phyloP scores from a whole-genome alignment of 1,140 invertebrate genomes.

The Papilio polyxenes region DNA sequence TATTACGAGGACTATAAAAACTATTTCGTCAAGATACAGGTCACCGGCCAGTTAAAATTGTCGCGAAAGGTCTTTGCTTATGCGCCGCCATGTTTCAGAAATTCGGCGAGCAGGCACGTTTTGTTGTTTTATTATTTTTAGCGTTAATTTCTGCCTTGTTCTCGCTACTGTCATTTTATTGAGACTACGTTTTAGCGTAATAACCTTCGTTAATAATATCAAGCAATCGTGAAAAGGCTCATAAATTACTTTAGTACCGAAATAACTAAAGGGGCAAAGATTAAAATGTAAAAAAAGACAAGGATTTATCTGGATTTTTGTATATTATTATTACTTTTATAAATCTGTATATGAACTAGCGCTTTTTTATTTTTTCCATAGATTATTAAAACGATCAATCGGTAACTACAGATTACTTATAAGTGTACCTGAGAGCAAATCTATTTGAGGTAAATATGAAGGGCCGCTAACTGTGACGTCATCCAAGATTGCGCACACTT shows the following conservation, averaged over 20 bases:
- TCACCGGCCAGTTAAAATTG: slow-evolving; percentile 7
- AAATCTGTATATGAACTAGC: neutral
- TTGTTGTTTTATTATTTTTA: neutral
- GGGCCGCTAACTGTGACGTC: slow-evolving; percentile 1
- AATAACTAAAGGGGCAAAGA: too few species aligned
- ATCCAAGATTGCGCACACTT: slow-evolving; percentile 1
- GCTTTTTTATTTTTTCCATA: neutral
- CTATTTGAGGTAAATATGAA: neutral
- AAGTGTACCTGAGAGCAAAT: neutral
- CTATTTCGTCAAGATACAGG: neutral
- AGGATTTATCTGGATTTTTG: neutral
- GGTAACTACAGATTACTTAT: neutral
- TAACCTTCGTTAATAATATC: neutral
- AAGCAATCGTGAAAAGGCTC: neutral
- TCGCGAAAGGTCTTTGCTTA: slow-evolving; percentile 1
- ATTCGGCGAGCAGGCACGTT: neutral
- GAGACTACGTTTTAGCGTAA: neutral
- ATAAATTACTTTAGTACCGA: neutral
- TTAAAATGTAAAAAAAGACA: neutral
- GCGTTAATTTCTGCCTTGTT: neutral
- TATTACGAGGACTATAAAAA: neutral
- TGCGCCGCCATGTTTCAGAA: slow-evolving; percentile 1
- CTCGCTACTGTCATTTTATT: neutral
- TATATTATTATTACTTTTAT: neutral
- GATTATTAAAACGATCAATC: neutral